Evolutionary conservation across 2,113 vertebrate species (phyloP).

Genomic region (Saguinus midas): DNA sequence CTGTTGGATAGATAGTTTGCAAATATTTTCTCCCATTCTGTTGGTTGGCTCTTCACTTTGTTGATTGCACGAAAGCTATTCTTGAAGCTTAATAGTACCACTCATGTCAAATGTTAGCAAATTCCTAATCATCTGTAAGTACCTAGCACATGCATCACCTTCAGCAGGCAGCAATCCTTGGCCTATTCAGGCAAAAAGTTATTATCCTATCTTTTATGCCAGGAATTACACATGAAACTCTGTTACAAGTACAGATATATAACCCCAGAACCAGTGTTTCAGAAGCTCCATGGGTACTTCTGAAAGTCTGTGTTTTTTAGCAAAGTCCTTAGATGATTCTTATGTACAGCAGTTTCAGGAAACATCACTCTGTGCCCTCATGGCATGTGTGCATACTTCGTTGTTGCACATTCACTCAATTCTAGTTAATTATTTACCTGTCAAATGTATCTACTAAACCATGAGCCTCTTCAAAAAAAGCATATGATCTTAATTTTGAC

Average conservation of each 20-base stretch:
- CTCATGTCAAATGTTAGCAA: neutral
- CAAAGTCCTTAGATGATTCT: neutral
- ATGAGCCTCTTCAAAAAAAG: neutral
- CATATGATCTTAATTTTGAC: neutral
- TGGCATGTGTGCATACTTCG: neutral
- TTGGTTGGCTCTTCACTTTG: too few relatives aligned
- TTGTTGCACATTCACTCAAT: neutral
- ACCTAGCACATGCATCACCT: neutral
- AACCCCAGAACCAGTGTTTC: neutral
- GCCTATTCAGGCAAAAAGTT: neutral
- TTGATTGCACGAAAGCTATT: neutral
- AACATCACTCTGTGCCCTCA: neutral
- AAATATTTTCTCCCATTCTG: too few relatives aligned
- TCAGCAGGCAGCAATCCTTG: neutral
- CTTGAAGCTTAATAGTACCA: neutral
- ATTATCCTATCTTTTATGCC: neutral
- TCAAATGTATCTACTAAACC: neutral
- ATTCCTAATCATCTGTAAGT: neutral
- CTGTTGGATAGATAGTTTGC: too few relatives aligned
- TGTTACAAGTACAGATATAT: neutral
- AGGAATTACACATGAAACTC: neutral
- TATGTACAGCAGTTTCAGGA: neutral
- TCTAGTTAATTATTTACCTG: neutral
- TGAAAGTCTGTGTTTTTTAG: neutral
- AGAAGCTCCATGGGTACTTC: neutral